These are phyloP conservation scores for Diloba caeruleocephala DNA, from an alignment of 2,888 invertebrate species.

Conservation along the genomic window DNA sequence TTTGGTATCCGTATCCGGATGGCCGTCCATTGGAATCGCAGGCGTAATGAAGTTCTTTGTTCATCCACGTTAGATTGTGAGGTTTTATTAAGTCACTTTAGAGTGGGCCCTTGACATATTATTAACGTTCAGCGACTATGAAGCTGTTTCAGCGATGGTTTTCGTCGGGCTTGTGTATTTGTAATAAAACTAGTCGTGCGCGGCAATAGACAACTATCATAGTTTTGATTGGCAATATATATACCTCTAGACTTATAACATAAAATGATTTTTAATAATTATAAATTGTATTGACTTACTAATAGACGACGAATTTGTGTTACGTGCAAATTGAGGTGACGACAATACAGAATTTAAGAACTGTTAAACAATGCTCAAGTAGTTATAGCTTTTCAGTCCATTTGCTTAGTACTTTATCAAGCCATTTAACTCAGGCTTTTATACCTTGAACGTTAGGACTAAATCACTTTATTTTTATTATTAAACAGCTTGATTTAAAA, in stretches of 20 bases:
- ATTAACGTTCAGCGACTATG: conserved; percentile 41
- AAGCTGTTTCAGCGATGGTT: conserved; percentile 33
- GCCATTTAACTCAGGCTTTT: conserved; percentile 23
- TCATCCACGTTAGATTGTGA: conserved; percentile 55
- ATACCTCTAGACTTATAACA: too few relatives aligned
- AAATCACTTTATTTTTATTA: conserved; percentile 1
- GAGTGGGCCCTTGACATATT: conserved; percentile 47
- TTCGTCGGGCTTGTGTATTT: conserved; percentile 28
- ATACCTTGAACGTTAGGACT: not conserved
- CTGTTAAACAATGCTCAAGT: conserved; percentile 33
- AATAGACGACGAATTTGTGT: conserved; percentile 24
- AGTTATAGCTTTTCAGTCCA: conserved; percentile 27
- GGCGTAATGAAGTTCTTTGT: conserved; percentile 76
- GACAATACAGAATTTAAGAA: conserved; percentile 37
- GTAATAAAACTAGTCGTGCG: conserved; percentile 5
- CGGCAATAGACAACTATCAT: not conserved
- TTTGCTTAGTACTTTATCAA: conserved; percentile 34
- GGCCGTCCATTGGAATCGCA: conserved; percentile 60
- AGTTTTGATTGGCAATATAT: not conserved
- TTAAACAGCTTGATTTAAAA: not conserved
- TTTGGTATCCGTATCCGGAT: conserved; percentile 69
- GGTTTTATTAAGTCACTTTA: conserved; percentile 50
- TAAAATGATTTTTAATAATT: too few relatives aligned
- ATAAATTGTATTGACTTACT: not conserved
- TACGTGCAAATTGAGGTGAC: conserved; percentile 17